These are phyloP conservation scores for Zeus faber DNA, from an alignment of 2,113 vertebrate genomes.

Conservation along the genomic window DNA sequence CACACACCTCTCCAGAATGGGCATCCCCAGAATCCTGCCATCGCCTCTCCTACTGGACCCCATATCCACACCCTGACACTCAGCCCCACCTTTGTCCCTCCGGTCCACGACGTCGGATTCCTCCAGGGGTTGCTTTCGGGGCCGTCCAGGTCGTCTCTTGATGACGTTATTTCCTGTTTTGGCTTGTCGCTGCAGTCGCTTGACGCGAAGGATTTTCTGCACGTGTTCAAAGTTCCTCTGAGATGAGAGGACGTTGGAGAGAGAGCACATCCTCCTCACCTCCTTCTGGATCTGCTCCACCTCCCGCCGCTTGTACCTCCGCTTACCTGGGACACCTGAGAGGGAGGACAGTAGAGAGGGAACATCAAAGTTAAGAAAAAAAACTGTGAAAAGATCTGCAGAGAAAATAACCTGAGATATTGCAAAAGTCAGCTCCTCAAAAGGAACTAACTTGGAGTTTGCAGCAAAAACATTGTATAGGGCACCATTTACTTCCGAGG, in stretches of 20 bases:
- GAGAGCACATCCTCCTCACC: conserved; percentile 91
- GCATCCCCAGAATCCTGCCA: conserved; percentile 84
- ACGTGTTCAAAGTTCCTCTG: conserved; percentile 97
- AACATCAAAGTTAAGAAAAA: conserved; percentile 33
- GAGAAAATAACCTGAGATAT: neutral
- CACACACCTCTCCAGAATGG: conserved; percentile 91
- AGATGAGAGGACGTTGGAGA: conserved; percentile 87
- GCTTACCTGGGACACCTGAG: conserved; percentile 75
- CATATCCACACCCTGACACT: conserved; percentile 54
- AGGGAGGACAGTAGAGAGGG: conserved; percentile 57
- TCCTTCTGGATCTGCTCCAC: conserved; percentile 95
- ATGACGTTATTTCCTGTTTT: conserved; percentile 99
- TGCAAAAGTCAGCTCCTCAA: conserved; percentile 28
- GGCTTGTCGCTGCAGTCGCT: conserved; percentile 97
- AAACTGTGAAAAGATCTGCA: too few relatives aligned
- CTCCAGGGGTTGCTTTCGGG: conserved; percentile 86
- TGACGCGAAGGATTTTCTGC: conserved; percentile 98
- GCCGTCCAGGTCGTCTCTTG: conserved; percentile 89
- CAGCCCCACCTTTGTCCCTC: conserved; percentile 48
- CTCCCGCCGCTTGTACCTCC: conserved; percentile 87
- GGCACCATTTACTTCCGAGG: too few relatives aligned
- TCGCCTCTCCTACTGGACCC: conserved; percentile 38
- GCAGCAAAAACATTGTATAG: conserved; percentile 46
- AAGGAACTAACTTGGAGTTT: conserved; percentile 40
- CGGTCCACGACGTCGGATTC: conserved; percentile 53